These are phyloP conservation scores for Lamellibrachia luymesi DNA, from an alignment of 1,140 invertebrate species.

Conservation along the genomic window DNA sequence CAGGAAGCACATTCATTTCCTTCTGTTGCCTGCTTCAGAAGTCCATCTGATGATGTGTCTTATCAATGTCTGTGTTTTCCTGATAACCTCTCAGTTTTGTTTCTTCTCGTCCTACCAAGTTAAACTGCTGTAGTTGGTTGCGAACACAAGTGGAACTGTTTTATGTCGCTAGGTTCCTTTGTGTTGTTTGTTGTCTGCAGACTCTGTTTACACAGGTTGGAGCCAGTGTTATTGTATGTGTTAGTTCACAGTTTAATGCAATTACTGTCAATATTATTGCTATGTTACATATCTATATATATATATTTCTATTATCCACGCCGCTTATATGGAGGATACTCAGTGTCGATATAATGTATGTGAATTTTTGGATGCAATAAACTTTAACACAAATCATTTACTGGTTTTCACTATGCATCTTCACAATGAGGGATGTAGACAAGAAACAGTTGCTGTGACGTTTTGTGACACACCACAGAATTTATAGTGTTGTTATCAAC, in stretches of 20 bases:
- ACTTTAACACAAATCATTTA: background rate
- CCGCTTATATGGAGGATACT: conserved; percentile 4
- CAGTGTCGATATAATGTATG: conserved; percentile 5
- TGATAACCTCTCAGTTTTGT: background rate
- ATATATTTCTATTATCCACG: conserved; percentile 1
- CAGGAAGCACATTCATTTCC: background rate
- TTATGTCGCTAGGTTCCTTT: background rate
- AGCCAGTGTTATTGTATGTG: background rate
- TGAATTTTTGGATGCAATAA: conserved; percentile 5
- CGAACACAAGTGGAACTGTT: background rate
- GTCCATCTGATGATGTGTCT: background rate
- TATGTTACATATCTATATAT: background rate
- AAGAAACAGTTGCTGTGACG: background rate
- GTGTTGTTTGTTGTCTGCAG: background rate
- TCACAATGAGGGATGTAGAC: background rate
- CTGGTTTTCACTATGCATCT: background rate
- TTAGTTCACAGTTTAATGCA: conserved; percentile 5
- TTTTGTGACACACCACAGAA: no score
- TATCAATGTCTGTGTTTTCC: background rate
- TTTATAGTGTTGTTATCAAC: background rate
- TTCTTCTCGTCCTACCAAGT: background rate
- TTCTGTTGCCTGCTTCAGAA: background rate
- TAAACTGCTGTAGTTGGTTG: background rate
- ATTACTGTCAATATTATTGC: background rate
- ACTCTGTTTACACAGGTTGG: background rate